Base-by-base conservation (phyloP, 2,113 vertebrate species). In the Protobothrops mucrosquamatus region DNA sequence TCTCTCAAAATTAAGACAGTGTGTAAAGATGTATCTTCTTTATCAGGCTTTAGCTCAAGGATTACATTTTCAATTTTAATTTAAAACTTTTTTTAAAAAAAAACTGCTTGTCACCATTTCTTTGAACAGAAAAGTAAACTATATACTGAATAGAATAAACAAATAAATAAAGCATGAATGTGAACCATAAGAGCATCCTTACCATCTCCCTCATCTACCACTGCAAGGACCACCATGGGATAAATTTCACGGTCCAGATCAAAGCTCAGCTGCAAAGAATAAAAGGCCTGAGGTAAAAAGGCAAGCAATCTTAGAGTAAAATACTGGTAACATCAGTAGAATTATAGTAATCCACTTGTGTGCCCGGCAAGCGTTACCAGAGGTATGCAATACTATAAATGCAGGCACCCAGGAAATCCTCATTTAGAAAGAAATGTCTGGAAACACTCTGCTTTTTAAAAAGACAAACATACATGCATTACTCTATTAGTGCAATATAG, bases 151-250 rank as follows among this genome's bases (percentile, higher is more conserved):
- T 9, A 81, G 34, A 81, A 81, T 39, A 81, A 81, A 22, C 34
- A 81, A 81, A 81, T 39, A 39, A 81, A 81, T 20, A 39, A 81
- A 69, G 15, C 43, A 69, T 5, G 26, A 26, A 93, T 93, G 26
- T 85, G 29, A 94, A 93, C 93, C 55, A 89, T 10, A 22, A 29
- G 23, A 81, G 15, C 11, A 4, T 1, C 10, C 97, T 15, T 96
- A 98, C 98, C 98, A 0, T 99, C 99, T 85, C 98, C 99, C 96
- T 99, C 99, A 46, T 99, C 99, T 92, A 99, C 99, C 64, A 99
- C 98, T 0, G 99, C 99, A 1, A 99, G 99, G 54, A 99, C 98
- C 96, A 99, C 99, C 98, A 99, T 98, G 23, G 99, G 99, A 95
- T 99, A 99, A 74, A 99, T 96, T 96, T 99, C 99, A 18, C 98